Percentiles rank a stretch among this genome's conserved stretches.
These are phyloP conservation scores for Spodoptera exigua DNA, from an alignment of 2,888 invertebrate genomes.

Conservation along the genomic window DNA sequence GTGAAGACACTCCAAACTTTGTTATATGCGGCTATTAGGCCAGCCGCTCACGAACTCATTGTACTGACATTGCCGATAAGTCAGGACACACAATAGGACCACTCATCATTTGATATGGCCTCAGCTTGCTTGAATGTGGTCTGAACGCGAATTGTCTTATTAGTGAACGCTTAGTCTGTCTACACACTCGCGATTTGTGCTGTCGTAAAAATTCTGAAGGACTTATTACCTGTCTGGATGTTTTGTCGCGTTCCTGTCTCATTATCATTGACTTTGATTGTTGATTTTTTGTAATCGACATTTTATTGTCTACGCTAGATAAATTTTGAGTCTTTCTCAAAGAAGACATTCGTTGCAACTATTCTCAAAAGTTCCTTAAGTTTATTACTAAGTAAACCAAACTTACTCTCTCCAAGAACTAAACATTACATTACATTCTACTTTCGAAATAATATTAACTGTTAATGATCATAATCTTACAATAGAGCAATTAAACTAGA, in stretches of 20 bases:
- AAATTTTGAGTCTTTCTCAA: constrained; percentile 16
- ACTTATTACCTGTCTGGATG: constrained; percentile 25
- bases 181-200: constrained; percentile 56
- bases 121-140: constrained; percentile 70
- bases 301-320: not conserved
- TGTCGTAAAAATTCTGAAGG: constrained; percentile 48
- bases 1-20: constrained; percentile 70
- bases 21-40: constrained; percentile 72
- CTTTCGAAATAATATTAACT: constrained; percentile 30
- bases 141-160: constrained; percentile 83
- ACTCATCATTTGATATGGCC: constrained; percentile 82
- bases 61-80: constrained; percentile 75
- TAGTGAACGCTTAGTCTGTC: constrained; percentile 67
- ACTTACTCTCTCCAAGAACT: not conserved
- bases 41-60: constrained; percentile 75
- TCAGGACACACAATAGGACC: constrained; percentile 76
- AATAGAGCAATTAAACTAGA: constrained; percentile 20
- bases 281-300: constrained; percentile 17
- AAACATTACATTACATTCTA: not conserved
- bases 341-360: not conserved
- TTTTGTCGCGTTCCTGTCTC: constrained; percentile 40
- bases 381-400: not conserved
- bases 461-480: constrained; percentile 13
- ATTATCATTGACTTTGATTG: constrained; percentile 24
- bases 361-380: too few species aligned